These are phyloP conservation scores for Chelon auratus DNA, from an alignment of 2,797 vertebrate genomes.

Conservation along the genomic window DNA sequence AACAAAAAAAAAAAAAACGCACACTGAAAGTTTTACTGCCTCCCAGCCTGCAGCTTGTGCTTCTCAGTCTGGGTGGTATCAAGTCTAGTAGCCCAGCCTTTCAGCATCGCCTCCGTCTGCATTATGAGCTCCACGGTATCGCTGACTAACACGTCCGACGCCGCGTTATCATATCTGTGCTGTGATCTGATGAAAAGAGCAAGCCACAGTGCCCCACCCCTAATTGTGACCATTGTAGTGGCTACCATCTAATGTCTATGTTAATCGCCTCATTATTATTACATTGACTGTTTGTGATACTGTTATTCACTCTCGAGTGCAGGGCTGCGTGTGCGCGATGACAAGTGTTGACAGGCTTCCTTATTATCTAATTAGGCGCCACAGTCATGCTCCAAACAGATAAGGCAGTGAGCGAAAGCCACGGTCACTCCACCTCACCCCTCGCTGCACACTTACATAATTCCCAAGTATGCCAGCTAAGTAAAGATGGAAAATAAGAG, in stretches of 20 bases:
- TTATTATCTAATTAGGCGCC: constrained; percentile 75
- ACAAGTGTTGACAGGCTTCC: constrained; percentile 69
- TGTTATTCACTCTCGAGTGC: constrained; percentile 46
- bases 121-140: not conserved
- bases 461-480: constrained; percentile 42
- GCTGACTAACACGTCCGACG: not conserved
- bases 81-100: constrained; percentile 8
- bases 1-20: constrained; percentile 43
- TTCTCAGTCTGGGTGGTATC: constrained; percentile 31
- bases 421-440: constrained; percentile 34
- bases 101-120: constrained; percentile 12
- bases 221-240: constrained; percentile 27
- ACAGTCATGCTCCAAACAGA: constrained; percentile 74
- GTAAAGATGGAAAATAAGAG: not conserved
- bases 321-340: constrained; percentile 19
- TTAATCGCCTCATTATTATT: constrained; percentile 47
- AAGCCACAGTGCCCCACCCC: not conserved
- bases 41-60: constrained; percentile 2
- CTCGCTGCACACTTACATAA: constrained; percentile 63
- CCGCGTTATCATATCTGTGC: not conserved
- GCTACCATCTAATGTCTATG: constrained; percentile 35
- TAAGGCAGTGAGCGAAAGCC: constrained; percentile 57
- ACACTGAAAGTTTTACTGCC: constrained; percentile 31
- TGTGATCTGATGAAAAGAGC: constrained; percentile 5
- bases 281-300: constrained; percentile 46